Conservation (phyloP, 2,797 vertebrate genomes). For the Channallabes apus region DNA sequence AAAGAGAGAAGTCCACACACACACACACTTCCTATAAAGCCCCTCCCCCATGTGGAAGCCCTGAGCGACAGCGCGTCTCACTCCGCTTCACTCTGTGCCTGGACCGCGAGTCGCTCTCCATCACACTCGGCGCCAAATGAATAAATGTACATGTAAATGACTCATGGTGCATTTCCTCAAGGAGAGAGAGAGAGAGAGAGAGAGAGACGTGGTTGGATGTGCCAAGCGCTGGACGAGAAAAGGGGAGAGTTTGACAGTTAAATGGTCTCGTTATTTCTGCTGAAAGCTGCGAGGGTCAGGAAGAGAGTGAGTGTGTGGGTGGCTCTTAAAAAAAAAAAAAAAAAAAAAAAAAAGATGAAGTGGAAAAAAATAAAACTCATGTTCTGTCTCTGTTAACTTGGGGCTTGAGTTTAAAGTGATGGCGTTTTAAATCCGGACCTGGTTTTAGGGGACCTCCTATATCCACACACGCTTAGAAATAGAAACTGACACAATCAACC, state of each 20-base stretch:
- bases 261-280: slow-evolving; percentile 9
- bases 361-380: too few relatives aligned
- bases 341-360: background rate
- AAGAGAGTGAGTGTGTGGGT: background rate
- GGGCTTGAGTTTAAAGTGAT: background rate
- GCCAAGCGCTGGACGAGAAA: background rate
- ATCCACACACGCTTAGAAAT: background rate
- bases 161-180: background rate
- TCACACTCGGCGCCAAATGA: background rate
- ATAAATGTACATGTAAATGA: background rate
- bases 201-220: background rate
- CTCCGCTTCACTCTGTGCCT: background rate
- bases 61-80: background rate
- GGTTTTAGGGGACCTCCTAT: background rate
- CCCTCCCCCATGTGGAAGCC: too few relatives aligned
- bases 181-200: background rate
- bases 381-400: background rate
- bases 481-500: background rate
- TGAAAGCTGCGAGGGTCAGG: background rate
- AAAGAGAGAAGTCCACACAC: too few relatives aligned
- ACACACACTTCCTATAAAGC: too few relatives aligned
- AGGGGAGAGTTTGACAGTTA: background rate
- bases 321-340: background rate
- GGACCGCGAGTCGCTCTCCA: background rate
- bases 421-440: background rate